Evolutionary conservation across 2,888 invertebrate genomes (phyloP).

Genomic region (Hirtodrosophila alboralis): DNA sequence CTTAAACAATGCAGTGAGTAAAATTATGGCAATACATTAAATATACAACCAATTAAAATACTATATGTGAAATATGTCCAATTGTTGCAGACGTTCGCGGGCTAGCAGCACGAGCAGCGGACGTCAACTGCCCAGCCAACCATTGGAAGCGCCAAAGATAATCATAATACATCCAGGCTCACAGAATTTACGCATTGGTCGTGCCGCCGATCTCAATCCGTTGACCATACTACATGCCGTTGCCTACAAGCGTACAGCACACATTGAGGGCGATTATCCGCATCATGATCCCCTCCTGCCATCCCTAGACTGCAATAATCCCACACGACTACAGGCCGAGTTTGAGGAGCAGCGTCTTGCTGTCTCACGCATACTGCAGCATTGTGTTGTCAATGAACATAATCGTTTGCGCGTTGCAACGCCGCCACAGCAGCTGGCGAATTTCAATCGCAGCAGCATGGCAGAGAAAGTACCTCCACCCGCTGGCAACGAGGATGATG

Average conservation of each 20-base stretch:
- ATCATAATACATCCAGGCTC: conserved; percentile 98
- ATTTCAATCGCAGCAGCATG: conserved; percentile 91
- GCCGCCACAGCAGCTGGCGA: conserved; percentile 94
- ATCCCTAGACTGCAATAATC: conserved; percentile 43
- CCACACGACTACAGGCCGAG: conserved; percentile 85
- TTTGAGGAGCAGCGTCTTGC: conserved; percentile 93
- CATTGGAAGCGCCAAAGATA: conserved; percentile 88
- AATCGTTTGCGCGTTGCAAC: conserved; percentile 92
- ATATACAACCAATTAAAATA: not conserved
- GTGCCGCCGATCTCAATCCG: conserved; percentile 95
- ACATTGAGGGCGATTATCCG: conserved; percentile 84
- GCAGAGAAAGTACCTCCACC: conserved; percentile 87
- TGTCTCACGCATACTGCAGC: conserved; percentile 93
- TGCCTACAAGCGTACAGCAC: conserved; percentile 79
- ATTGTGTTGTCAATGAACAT: conserved; percentile 91
- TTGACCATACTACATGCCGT: conserved; percentile 90
- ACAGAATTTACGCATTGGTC: conserved; percentile 93
- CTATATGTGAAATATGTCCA: not conserved
- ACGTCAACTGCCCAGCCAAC: conserved; percentile 46
- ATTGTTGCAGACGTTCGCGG: conserved; percentile 56
- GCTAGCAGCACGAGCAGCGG: conserved; percentile 73
- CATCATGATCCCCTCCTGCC: conserved; percentile 73
- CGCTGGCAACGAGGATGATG: conserved; percentile 14
- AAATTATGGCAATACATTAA: not conserved
- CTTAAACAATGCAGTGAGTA: conserved; percentile 47